Conservation (phyloP, 1,140 invertebrate species). For the Calephelis nemesis region DNA sequence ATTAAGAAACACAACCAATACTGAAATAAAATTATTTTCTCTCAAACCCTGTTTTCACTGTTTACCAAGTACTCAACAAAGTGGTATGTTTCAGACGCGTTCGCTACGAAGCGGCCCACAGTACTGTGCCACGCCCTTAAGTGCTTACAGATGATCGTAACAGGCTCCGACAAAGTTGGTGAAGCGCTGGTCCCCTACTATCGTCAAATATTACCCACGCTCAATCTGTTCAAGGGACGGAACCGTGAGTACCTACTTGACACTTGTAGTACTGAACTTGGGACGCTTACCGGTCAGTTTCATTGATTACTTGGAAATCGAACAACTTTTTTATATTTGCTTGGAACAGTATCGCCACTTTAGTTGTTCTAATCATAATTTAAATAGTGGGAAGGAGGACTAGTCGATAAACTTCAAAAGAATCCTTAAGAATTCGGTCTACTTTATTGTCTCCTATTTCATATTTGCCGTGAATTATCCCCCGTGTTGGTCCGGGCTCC, state of each 20-base stretch:
- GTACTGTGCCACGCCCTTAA: slow-evolving; percentile 90
- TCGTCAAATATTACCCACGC: slow-evolving; percentile 91
- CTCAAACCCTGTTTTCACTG: background rate
- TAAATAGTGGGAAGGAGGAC: too few species aligned
- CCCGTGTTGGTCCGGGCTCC: too few species aligned
- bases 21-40: too few species aligned
- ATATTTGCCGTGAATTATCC: too few species aligned
- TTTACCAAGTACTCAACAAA: slow-evolving; percentile 6
- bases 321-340: too few species aligned
- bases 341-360: too few species aligned
- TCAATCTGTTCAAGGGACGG: slow-evolving; percentile 93
- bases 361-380: too few species aligned
- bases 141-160: slow-evolving; percentile 90
- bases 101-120: slow-evolving; percentile 88
- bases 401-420: too few species aligned
- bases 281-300: too few species aligned
- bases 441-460: too few species aligned
- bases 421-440: too few species aligned
- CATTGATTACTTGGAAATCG: too few species aligned
- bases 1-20: background rate
- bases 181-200: slow-evolving; percentile 96
- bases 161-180: slow-evolving; percentile 89
- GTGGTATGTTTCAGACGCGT: slow-evolving; percentile 82
- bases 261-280: background rate
- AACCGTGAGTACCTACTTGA: slow-evolving; percentile 78